Base-by-base conservation (phyloP, 2,888 invertebrate genomes). In the Drosophila quinaria region DNA sequence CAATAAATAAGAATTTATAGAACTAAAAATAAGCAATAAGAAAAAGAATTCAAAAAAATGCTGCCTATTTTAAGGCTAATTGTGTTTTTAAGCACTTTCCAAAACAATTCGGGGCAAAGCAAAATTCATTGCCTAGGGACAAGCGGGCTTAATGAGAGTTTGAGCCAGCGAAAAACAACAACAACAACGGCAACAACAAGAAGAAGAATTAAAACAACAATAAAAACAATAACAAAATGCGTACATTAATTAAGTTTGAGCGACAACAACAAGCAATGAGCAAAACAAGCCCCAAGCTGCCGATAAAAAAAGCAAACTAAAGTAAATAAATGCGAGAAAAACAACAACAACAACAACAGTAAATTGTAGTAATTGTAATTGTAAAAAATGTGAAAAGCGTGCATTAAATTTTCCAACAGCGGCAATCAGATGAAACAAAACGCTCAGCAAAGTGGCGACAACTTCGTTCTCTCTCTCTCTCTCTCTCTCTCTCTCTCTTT, bases 81-180 rank as follows among this genome's bases (percentile, higher is more conserved):
- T 78, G 76, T 74, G 49, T 46, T 74, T 70, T 74, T 49, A 70
- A 77, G 70, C 78, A 74, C 78, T 78, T 78, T 63, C 15, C 74
- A 66, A 74, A 50, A 74, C 41, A 63, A 46, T 65, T 62, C 54
- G 19, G 13, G 39, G 8, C 41, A 37, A 39, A 42, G 31, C 52
- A 22, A 42, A 68, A 47, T 35, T 54, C 62, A 50, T 49, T 52
- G 73, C 55, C 55, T 35, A 6, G 9, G 49, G 65, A 13, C 25
- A 35, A 11, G 13, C 39, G 46, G 56, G 70, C 70, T 47, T 77
- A 77, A 77, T 76, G 76, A 77, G 77, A 51, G 33, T 56, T 72
- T 50, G 17, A 31, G 54, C 41, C 68, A 42, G 33, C 33, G 41
- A 33, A 35, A 13, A 55, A 25, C 33, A 64, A 49, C 17, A 37